These are phyloP conservation scores for Xenentodon cancila DNA, from an alignment of 2,797 vertebrate species.

Conservation along the genomic window DNA sequence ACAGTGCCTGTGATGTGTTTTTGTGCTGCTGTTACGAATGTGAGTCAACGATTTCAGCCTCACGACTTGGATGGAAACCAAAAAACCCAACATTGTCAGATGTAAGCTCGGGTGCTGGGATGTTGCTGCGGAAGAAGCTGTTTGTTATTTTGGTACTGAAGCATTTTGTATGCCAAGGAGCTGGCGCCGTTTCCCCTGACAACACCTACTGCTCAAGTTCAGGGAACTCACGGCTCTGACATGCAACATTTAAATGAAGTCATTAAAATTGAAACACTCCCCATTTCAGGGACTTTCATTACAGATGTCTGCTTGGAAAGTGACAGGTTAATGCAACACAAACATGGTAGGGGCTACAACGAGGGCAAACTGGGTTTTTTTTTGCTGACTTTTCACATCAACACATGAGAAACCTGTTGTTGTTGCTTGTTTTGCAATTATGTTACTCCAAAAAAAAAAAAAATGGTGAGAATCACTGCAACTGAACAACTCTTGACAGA, in stretches of 20 bases:
- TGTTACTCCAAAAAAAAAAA: conserved; percentile 2
- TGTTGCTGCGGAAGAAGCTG: conserved; percentile 29
- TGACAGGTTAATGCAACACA: conserved; percentile 60
- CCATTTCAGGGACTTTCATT: conserved; percentile 59
- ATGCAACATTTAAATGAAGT: conserved; percentile 77
- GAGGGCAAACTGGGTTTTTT: conserved; percentile 39
- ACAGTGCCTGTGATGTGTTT: conserved; percentile 11
- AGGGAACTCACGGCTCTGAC: conserved; percentile 58
- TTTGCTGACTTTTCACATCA: conserved; percentile 19
- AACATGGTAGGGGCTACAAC: conserved; percentile 43
- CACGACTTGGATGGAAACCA: conserved; percentile 19
- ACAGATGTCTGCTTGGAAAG: conserved; percentile 53
- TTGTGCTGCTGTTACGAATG: conserved; percentile 16
- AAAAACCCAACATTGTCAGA: conserved; percentile 40
- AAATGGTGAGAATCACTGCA: conserved; percentile 1
- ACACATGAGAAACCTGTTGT: conserved; percentile 54
- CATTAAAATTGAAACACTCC: conserved; percentile 69
- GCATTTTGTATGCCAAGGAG: conserved; percentile 61
- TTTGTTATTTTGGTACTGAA: conserved; percentile 55
- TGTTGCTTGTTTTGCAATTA: conserved; percentile 27
- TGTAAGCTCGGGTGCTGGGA: conserved; percentile 33
- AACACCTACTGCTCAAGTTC: conserved; percentile 59
- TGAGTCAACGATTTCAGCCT: conserved; percentile 33
- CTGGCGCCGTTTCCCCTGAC: conserved; percentile 53
- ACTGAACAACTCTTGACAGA: conserved; percentile 12